Percentiles rank a stretch among this genome's conserved stretches.
Evolutionary conservation across 2,113 vertebrate species (phyloP).

Genomic region (Clarias macrocephalus): DNA sequence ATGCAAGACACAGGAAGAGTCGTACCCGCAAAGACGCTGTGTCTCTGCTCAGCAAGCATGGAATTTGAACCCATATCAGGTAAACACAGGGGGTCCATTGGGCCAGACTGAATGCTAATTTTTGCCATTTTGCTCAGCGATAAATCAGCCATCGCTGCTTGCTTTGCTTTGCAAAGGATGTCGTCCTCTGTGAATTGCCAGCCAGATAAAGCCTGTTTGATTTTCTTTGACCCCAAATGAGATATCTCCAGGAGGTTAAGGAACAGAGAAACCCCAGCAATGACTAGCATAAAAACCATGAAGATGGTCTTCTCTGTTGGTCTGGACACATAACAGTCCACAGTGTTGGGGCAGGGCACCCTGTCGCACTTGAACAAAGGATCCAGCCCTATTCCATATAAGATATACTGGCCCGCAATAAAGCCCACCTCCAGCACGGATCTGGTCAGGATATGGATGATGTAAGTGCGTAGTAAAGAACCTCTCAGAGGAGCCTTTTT

Average conservation of each 20-base stretch:
- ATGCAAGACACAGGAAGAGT: slow-evolving; percentile 63
- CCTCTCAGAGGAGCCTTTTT: slow-evolving; percentile 88
- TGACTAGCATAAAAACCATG: slow-evolving; percentile 92
- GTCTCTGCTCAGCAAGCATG: slow-evolving; percentile 51
- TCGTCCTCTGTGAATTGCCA: slow-evolving; percentile 66
- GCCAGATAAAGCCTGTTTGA: slow-evolving; percentile 77
- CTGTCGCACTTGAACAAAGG: slow-evolving; percentile 87
- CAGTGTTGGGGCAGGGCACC: slow-evolving; percentile 87
- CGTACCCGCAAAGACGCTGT: slow-evolving; percentile 60
- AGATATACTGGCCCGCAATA: slow-evolving; percentile 88
- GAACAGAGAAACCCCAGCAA: slow-evolving; percentile 85
- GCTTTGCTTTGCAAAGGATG: slow-evolving; percentile 72
- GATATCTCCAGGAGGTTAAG: slow-evolving; percentile 90
- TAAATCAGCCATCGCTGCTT: slow-evolving; percentile 67
- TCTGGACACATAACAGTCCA: slow-evolving; percentile 95
- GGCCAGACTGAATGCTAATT: slow-evolving; percentile 67
- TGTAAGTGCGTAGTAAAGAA: slow-evolving; percentile 86
- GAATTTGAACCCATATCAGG: slow-evolving; percentile 61
- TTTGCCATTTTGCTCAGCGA: slow-evolving; percentile 71
- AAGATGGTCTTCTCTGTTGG: slow-evolving; percentile 96
- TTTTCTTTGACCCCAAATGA: slow-evolving; percentile 84
- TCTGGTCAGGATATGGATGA: slow-evolving; percentile 90
- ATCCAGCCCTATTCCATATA: slow-evolving; percentile 86
- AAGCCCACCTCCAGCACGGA: slow-evolving; percentile 88
- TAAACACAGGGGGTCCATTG: slow-evolving; percentile 61